Evolutionary conservation across 2,888 invertebrate genomes (phyloP), one percentile per base, ranked within the genome.

Genomic region (Lithophane ornitopus): DNA sequence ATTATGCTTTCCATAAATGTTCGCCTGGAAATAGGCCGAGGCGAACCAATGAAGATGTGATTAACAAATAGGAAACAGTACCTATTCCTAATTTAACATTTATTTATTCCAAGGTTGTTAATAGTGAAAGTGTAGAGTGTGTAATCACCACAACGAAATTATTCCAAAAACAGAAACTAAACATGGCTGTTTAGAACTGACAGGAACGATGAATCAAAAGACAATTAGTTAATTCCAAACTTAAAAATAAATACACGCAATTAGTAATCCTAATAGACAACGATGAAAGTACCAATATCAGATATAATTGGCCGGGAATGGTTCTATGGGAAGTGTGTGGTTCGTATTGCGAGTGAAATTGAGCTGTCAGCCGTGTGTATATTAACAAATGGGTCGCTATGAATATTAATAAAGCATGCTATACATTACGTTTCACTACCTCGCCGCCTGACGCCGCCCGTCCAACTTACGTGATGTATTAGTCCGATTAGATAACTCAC

Each of bases 301-400:
- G 88, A 87, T 89, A 86, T 91, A 92, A 92, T 92, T 91, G 89
- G 88, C 83, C 87, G 88, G 67, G 78, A 78, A 85, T 86, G 69
- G 85, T 88, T 85, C 88, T 89, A 90, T 90, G 87, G 89, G 90
- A 89, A 90, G 87, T 86, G 79, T 89, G 86, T 88, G 89, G 85
- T 89, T 89, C 88, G 90, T 90, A 93, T 87, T 85, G 92, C 92
- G 85, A 89, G 90, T 94, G 91, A 95, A 94, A 96, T 95, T 95
- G 94, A 96, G 94, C 95, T 96, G 96, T 96, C 96, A 93, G 91
- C 90, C 88, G 89, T 91, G 92, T 92, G 92, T 93, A 90, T 94
- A 95, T 95, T 95, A 95, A 95, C 93, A 95, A 95, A 96, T 95
- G 93, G 93, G 90, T 88, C 78, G 82, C 94, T 93, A 96, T 96